Percentiles rank a stretch among this genome's conserved stretches.
phyloP scores from a whole-genome alignment of 2,113 vertebrate genomes.

The Desmodus rotundus region DNA sequence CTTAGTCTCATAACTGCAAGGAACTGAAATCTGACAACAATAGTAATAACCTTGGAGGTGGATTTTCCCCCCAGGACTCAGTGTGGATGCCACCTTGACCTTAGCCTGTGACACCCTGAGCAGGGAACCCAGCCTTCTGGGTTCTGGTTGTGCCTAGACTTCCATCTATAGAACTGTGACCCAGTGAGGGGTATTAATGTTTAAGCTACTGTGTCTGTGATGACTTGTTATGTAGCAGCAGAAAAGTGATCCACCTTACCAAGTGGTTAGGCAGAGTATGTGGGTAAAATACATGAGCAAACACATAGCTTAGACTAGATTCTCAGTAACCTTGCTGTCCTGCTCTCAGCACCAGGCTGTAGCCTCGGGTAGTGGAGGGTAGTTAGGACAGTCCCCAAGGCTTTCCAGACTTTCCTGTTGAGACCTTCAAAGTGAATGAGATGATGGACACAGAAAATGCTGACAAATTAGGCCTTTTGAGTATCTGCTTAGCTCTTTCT shows the following conservation, averaged over 20 bases:
- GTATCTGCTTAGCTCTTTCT: neutral
- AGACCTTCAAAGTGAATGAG: neutral
- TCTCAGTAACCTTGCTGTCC: accelerated
- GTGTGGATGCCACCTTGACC: neutral
- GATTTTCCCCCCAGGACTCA: neutral
- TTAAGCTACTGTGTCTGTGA: neutral
- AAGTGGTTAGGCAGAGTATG: neutral
- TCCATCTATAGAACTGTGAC: neutral
- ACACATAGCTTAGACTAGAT: neutral
- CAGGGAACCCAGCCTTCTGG: neutral
- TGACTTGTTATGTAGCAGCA: neutral
- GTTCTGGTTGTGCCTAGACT: neutral
- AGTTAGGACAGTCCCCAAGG: neutral
- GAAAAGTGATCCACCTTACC: neutral
- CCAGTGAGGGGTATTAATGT: neutral
- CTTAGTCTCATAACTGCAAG: accelerated
- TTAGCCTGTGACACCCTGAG: neutral
- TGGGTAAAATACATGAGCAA: neutral
- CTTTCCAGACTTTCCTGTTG: neutral
- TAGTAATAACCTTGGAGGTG: neutral
- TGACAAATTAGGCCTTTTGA: neutral
- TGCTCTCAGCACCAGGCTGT: neutral
- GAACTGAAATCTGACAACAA: neutral
- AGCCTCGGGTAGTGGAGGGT: neutral
- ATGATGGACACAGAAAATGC: neutral